Evolutionary conservation across 2,113 vertebrate species (phyloP), one percentile per base, ranked within the genome.

Genomic region (Dissostichus mawsoni): DNA sequence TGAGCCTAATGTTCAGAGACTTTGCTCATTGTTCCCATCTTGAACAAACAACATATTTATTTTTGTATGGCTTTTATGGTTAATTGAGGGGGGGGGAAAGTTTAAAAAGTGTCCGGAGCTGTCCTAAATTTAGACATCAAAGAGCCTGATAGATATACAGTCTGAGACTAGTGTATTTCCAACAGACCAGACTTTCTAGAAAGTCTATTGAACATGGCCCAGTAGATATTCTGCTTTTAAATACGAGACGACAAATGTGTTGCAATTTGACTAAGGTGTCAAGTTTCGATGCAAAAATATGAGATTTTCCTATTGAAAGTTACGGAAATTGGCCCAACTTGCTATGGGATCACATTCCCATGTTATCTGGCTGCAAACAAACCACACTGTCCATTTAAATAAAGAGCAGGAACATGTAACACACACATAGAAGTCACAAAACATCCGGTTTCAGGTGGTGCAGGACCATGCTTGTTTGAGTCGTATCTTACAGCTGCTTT

Each of bases 11-110:
- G 84, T 87, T 93, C 81, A 72, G 61, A 89, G 52, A 66, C 82
- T 92, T 94, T 91, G 77, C 89, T 93, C 91, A 94, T 95, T 95
- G 93, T 95, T 94, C 90, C 88, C 89, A 84, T 91, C 88, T 84
- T 91, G 74, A 91, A 94, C 90, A 95, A 95, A 94, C 91, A 94
- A 73, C 33, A 0, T 65, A 81, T 82, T 85, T 93, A 89, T 91
- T 90, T 87, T 87, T 90, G 78, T 91, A 90, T 86, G 88, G 82
- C 86, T 89, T 92, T 82, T 85, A 80, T 87, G 86, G 76, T 87
- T 90, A 91, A 91, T 91, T 84, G 85, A 89, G 76, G 58, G 67
- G 33, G 7, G 7, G 70, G 74, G 74, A 75, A 73, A 12, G 41
- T 58, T 76, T 56, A 70, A 83, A 88, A 93, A 87, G 78, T 76